Evolutionary conservation across 2,113 vertebrate genomes (phyloP).

Genomic region (Archilochus colubris): DNA sequence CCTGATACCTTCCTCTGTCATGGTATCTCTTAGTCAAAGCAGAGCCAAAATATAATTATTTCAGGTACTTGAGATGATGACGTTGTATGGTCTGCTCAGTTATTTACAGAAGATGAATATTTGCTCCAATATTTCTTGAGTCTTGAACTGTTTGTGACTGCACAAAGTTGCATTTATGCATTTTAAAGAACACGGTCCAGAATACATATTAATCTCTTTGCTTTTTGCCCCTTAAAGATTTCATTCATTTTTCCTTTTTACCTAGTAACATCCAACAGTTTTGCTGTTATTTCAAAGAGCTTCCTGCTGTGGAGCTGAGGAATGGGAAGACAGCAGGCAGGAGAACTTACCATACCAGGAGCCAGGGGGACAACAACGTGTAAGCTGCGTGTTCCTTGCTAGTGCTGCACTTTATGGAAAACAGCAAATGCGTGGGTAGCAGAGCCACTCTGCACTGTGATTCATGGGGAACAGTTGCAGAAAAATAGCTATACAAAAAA

Average conservation of each 20-base stretch:
- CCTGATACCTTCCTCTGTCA: neutral
- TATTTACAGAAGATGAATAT: neutral
- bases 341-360: slow-evolving; percentile 95
- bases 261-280: slow-evolving; percentile 96
- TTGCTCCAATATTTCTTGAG: neutral
- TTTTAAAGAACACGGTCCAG: neutral
- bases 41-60: neutral
- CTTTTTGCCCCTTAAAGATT: neutral
- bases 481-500: neutral
- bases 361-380: slow-evolving; percentile 96
- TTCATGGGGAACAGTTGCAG: neutral
- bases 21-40: neutral
- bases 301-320: slow-evolving; percentile 94
- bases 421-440: neutral
- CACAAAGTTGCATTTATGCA: neutral
- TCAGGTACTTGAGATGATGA: neutral
- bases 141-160: neutral
- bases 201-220: neutral
- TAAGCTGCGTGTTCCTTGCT: slow-evolving; percentile 77
- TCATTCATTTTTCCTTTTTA: neutral
- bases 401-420: neutral
- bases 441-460: neutral
- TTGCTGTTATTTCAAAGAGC: slow-evolving; percentile 97
- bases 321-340: slow-evolving; percentile 96
- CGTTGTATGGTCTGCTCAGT: neutral